Evolutionary conservation across 2,797 vertebrate genomes (phyloP), one percentile per base, ranked within the genome.

Genomic region (Gadopsis bispinosus): DNA sequence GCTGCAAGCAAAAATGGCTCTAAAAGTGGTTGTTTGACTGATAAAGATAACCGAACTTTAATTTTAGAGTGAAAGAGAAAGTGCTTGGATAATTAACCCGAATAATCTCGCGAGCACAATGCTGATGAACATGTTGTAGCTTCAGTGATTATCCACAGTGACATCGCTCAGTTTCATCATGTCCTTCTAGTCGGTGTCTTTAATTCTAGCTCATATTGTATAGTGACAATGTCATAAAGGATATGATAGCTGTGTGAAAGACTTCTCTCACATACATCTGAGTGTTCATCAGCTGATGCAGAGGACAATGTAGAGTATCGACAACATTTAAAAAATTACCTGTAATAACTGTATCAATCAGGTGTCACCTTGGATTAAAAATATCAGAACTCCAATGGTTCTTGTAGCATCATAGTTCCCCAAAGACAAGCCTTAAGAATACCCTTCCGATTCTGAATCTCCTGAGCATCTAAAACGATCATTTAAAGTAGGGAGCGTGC

Each of bases 21-120:
- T 10, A 41, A 41, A 33, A 64, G 17, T 9, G 55, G 20, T 2
- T 65, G 17, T 66, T 79, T 73, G 45, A 60, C 31, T 16, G 7
- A n/a, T 54, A 19, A 62, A 79, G 22, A 70, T 3, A 66, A 43
- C 0, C 41, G 20, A 43, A 55, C 17, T 54, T 65, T 62, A 17
- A 47, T 60, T 58, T n/a, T 5, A 53, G n/a, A 51, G 31, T 0
- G 7, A 51, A 75, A 35, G 20, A 60, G 19, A 58, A 75, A 66
- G 22, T 20, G 39, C 8, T 59, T 58, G 19, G 8, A 19, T 26
- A 12, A 14, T 61, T 50, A 2, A 48, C 45, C 45, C 8, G 45
- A 6, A 11, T 35, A 29, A 55, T 56, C 9, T 31, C 22, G 6
- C 4, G 53, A 4, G 5, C 5, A n/a, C 22, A 63, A 1, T 50